Evolutionary conservation across 1,140 invertebrate species (phyloP).

Genomic region (Orchesella cincta): DNA sequence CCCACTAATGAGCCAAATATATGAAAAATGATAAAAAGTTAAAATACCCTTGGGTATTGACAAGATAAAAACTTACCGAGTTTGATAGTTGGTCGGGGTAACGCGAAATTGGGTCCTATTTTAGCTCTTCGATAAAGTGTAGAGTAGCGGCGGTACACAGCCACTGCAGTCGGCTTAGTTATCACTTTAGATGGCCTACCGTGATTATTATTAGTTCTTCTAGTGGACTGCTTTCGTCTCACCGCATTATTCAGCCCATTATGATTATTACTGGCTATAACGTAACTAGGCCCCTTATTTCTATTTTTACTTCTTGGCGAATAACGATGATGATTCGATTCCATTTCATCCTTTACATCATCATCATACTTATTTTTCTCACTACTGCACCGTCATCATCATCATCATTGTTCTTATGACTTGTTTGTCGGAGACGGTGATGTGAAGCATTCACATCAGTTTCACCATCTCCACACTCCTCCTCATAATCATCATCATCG

Average conservation of each 20-base stretch:
- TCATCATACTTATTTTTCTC: background rate
- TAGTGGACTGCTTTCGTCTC: constrained; percentile 30
- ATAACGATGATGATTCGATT: background rate
- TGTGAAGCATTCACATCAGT: constrained; percentile 9
- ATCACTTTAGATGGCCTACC: constrained; percentile 40
- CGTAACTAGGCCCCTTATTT: background rate
- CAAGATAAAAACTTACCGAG: constrained; percentile 48
- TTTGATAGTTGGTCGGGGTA: constrained; percentile 43
- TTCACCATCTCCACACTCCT: background rate
- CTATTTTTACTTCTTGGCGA: background rate
- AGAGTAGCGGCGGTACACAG: constrained; percentile 38
- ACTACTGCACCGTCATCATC: background rate
- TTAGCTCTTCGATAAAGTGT: constrained; percentile 44
- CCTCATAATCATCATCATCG: background rate
- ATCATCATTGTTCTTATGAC: constrained; percentile 24
- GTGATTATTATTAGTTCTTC: constrained; percentile 9
- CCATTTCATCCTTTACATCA: background rate
- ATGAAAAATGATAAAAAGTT: too few species aligned
- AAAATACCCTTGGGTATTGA: too few species aligned
- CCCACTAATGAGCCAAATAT: too few species aligned
- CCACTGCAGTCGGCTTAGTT: constrained; percentile 34
- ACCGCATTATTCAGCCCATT: background rate
- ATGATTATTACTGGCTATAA: background rate
- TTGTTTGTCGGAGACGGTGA: constrained; percentile 20
- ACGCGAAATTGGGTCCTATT: constrained; percentile 46